phyloP scores from a whole-genome alignment of 37 sponge, comb jelly and placozoan genomes.

The Bolinopsis microptera region DNA sequence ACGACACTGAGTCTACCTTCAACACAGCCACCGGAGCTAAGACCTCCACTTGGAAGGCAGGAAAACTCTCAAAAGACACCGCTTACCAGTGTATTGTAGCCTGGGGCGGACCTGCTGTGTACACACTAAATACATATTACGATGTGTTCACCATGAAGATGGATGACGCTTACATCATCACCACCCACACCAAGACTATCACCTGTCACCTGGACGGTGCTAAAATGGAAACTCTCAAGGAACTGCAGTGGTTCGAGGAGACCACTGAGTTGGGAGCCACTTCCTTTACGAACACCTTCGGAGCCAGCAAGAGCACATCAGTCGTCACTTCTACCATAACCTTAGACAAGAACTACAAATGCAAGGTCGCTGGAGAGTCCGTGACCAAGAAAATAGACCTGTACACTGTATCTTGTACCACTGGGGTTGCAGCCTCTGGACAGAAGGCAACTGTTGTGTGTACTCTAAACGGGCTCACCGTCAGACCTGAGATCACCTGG shows the following conservation, averaged over 20 bases:
- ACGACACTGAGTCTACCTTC: conserved; percentile 13
- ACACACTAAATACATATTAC: conserved; percentile 8
- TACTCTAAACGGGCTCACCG: background rate
- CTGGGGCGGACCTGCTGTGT: background rate
- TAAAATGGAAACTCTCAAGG: background rate
- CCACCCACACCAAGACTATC: background rate
- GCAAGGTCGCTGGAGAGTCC: background rate
- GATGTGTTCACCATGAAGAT: background rate
- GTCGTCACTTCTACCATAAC: background rate
- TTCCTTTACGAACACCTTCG: background rate
- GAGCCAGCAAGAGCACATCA: background rate
- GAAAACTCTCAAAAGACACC: background rate
- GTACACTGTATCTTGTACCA: background rate
- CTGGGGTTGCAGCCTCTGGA: background rate
- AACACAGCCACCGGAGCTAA: background rate
- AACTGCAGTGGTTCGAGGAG: conserved; percentile 6
- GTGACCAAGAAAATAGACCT: background rate
- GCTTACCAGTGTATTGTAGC: background rate
- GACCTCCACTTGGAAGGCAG: conserved; percentile 28
- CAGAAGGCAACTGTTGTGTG: background rate
- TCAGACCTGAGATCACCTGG: background rate
- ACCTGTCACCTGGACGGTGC: conserved; percentile 2
- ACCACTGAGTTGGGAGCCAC: background rate
- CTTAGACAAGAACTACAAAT: background rate
- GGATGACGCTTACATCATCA: background rate